Evolutionary conservation across 1,140 invertebrate genomes (phyloP), one percentile per base, ranked within the genome.

Genomic region (Zaprionus capensis): DNA sequence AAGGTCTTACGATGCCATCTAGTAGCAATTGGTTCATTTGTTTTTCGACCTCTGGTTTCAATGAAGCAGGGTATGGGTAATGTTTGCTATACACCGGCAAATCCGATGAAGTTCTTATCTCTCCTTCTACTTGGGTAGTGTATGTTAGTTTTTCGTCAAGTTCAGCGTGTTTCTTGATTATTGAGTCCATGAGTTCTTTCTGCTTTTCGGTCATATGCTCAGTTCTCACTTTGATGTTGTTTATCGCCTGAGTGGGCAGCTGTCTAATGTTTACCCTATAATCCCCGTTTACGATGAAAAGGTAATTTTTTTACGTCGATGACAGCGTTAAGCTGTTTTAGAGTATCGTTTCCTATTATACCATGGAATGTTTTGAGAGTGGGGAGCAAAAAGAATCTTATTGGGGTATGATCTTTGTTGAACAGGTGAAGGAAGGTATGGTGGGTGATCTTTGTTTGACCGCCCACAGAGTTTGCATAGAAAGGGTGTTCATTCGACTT

Each of bases 151-250:
- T 26, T 26, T 26, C 24, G 56, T 58, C n/a, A 5, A 31, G 31
- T 11, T 57, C 49, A 4, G 31, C 56, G 31, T 17, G 28, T 36
- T 58, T 15, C 11, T 5, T 58, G 15, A 20, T 17, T 12, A 36
- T 58, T 58, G 14, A n/a, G 56, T 28, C 28, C 7, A 58, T 36
- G 12, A 15, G 2, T 36, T n/a, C n/a, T 58, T 58, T 58, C 9
- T 58, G 56, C 4, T 36, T 55, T 55, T 55, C 53, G 0, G 56
- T 15, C 53, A 56, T 56, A 31, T 56, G 53, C 11, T 56, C 26
- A 12, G 26, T n/a, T 15, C 53, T 24, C 4, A 36, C 11, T 58
- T 5, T 58, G 7, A 58, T 58, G 11, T 58, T 34, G 11, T 58
- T 58, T 7, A 58, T 31, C 11, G 56, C 15, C n/a, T 58, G 56